phyloP scores from a whole-genome alignment of 2,797 vertebrate species.

The Merluccius polli region DNA sequence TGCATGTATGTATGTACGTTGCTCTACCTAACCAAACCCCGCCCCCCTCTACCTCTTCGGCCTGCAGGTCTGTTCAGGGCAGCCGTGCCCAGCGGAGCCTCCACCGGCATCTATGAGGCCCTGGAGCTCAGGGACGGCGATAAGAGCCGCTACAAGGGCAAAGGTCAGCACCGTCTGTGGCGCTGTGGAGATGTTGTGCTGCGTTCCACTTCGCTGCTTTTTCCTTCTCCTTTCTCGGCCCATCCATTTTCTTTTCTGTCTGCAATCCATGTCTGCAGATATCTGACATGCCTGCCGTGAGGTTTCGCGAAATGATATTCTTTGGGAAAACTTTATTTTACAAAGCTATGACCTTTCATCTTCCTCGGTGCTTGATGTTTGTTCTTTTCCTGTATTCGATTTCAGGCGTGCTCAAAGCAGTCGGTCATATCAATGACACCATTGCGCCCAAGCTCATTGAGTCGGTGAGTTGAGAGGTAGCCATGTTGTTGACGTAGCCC shows the following conservation, averaged over 20 bases:
- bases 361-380: neutral
- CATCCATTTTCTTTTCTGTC: neutral
- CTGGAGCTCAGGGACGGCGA: constrained; percentile 86
- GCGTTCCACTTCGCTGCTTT: neutral
- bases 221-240: neutral
- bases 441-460: constrained; percentile 83
- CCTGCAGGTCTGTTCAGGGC: constrained; percentile 78
- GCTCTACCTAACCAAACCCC: constrained; percentile 8
- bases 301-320: neutral
- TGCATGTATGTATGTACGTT: neutral
- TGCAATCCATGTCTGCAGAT: neutral
- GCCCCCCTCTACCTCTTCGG: neutral
- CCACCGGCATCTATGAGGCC: constrained; percentile 86
- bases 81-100: constrained; percentile 85
- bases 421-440: constrained; percentile 88
- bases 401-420: constrained; percentile 86
- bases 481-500: neutral
- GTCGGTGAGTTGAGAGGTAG: constrained; percentile 74
- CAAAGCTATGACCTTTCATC: neutral
- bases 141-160: constrained; percentile 76
- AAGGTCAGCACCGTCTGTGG: constrained; percentile 50
- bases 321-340: neutral
- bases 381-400: neutral
- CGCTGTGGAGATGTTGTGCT: neutral
- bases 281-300: constrained; percentile 14